phyloP scores from a whole-genome alignment of 2,113 vertebrate species.

The Triplophysa tibetana region DNA sequence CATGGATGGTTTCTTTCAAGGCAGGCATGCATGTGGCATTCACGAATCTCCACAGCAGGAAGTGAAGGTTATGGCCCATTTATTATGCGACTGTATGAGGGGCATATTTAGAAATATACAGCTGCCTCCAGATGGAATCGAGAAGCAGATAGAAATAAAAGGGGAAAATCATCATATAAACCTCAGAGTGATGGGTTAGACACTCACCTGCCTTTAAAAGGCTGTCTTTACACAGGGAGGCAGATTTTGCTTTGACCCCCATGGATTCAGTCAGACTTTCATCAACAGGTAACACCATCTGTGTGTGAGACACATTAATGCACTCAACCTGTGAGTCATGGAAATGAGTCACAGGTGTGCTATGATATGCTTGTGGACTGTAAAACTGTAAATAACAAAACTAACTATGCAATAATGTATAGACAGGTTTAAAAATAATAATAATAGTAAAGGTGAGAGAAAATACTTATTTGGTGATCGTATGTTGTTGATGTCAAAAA shows the following conservation, averaged over 20 bases:
- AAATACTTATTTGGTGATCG: no score
- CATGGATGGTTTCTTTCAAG: not conserved
- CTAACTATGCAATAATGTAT: no score
- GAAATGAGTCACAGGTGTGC: no score
- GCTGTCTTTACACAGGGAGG: slow-evolving; percentile 90
- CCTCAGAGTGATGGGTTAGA: not conserved
- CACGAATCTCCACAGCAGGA: slow-evolving; percentile 12
- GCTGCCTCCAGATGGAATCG: not conserved
- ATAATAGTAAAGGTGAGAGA: no score
- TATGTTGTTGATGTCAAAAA: no score
- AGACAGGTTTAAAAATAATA: no score
- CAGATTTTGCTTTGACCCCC: slow-evolving; percentile 90
- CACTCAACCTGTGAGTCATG: no score
- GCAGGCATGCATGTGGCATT: not conserved
- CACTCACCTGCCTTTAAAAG: slow-evolving; percentile 89
- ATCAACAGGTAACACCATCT: slow-evolving; percentile 96
- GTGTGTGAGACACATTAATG: slow-evolving; percentile 60
- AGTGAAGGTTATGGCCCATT: not conserved
- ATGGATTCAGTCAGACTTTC: slow-evolving; percentile 94
- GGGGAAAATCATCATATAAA: not conserved
- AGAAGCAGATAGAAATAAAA: not conserved
- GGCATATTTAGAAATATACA: not conserved
- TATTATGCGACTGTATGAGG: not conserved
- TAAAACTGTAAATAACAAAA: no score
- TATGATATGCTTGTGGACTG: no score